These are phyloP conservation scores for Leptopilina syphax DNA, from an alignment of 2,888 invertebrate species.

Conservation along the genomic window DNA sequence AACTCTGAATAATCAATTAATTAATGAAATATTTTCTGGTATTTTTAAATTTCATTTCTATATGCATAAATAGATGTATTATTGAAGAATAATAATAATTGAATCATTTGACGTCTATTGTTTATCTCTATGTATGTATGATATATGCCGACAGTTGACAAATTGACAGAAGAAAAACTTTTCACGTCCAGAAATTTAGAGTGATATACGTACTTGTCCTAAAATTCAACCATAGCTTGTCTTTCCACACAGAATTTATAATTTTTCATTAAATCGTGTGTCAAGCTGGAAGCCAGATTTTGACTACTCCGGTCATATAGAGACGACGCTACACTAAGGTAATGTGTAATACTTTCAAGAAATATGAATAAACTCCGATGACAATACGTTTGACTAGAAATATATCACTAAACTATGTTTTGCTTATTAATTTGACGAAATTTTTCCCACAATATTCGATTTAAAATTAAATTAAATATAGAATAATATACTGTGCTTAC, in stretches of 20 bases:
- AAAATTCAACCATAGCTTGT: slow-evolving; percentile 44
- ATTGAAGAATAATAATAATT: slow-evolving; percentile 1
- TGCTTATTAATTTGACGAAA: slow-evolving; percentile 2
- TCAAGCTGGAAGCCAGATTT: slow-evolving; percentile 32
- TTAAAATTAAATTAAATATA: slow-evolving; percentile 56
- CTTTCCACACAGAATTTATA: background rate
- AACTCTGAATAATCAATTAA: background rate
- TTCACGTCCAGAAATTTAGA: background rate
- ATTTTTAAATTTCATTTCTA: background rate
- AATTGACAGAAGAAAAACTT: slow-evolving; percentile 19
- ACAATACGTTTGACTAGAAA: slow-evolving; percentile 60
- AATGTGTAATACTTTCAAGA: slow-evolving; percentile 45
- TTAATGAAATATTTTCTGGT: background rate
- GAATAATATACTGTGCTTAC: slow-evolving; percentile 75
- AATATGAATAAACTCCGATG: slow-evolving; percentile 55
- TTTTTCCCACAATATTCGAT: slow-evolving; percentile 44
- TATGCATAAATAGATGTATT: background rate
- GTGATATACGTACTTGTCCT: slow-evolving; percentile 53
- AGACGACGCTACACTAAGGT: slow-evolving; percentile 50
- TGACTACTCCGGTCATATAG: slow-evolving; percentile 36
- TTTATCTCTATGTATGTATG: background rate
- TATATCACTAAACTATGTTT: slow-evolving; percentile 25
- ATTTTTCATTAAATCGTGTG: slow-evolving; percentile 1
- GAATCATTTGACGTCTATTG: background rate
- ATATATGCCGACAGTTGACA: slow-evolving; percentile 1